Percentiles rank a stretch among this genome's conserved stretches.
phyloP scores from a whole-genome alignment of 2,888 invertebrate species.

The Schrankia costaestrigalis region DNA sequence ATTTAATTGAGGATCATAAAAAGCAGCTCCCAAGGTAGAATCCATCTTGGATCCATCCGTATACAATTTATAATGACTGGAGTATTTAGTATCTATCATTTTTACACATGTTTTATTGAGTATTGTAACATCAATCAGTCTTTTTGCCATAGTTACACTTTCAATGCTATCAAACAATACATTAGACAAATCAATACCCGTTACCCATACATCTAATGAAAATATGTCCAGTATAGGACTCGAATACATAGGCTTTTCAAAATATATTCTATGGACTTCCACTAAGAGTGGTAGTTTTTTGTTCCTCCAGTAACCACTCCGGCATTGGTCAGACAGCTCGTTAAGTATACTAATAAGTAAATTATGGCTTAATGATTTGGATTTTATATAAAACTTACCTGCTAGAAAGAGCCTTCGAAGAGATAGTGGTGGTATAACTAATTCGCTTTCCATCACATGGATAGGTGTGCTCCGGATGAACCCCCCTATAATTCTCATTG shows the following conservation, averaged over 20 bases:
- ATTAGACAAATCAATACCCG: not conserved
- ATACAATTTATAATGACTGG: not conserved
- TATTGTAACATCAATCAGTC: not conserved
- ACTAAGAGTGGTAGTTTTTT: not conserved
- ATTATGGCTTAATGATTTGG: no score
- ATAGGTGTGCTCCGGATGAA: no score
- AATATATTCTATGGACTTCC: not conserved
- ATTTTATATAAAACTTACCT: no score
- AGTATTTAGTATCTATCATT: slow-evolving; percentile 1
- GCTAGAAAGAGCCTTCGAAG: no score
- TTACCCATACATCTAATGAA: slow-evolving; percentile 4
- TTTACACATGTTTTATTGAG: not conserved
- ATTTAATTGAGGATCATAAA: slow-evolving; percentile 4
- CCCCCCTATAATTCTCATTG: no score
- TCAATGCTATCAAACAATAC: not conserved
- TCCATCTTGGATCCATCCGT: slow-evolving; percentile 6
- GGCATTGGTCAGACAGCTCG: no score
- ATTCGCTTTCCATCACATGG: no score
- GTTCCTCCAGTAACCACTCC: no score
- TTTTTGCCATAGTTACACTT: not conserved
- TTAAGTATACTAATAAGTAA: no score
- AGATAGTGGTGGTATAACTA: no score
- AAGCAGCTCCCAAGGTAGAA: not conserved
- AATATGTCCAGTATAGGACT: not conserved
- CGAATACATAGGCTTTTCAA: not conserved